phyloP scores from a whole-genome alignment of 2,888 invertebrate genomes.

The Heliothis peltigera region DNA sequence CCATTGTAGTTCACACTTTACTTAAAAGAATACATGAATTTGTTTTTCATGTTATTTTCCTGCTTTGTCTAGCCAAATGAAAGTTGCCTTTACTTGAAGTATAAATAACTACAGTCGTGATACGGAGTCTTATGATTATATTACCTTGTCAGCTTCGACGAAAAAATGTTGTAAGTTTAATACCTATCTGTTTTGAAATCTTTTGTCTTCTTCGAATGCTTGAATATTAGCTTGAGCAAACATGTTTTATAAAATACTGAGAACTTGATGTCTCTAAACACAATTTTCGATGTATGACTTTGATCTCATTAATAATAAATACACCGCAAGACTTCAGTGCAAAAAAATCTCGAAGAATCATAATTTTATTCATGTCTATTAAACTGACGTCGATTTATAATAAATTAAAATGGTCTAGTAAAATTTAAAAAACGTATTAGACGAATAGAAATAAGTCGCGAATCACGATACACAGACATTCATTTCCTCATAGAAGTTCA shows the following conservation, averaged over 20 bases:
- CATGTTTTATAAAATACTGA: not conserved
- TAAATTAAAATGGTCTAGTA: constrained; percentile 24
- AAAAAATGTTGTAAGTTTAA: not conserved
- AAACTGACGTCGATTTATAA: constrained; percentile 30
- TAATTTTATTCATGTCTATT: constrained; percentile 29
- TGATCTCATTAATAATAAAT: constrained; percentile 18
- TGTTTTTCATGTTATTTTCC: constrained; percentile 33
- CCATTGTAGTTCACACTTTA: constrained; percentile 49
- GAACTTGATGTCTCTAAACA: constrained; percentile 16
- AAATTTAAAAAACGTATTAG: constrained; percentile 20
- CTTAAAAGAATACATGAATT: constrained; percentile 44
- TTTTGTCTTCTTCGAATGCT: constrained; percentile 5
- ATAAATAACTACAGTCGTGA: not conserved
- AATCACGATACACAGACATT: constrained; percentile 9
- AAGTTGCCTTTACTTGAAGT: constrained; percentile 15
- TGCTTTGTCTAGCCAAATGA: constrained; percentile 22
- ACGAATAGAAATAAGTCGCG: constrained; percentile 27
- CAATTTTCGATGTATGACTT: constrained; percentile 19
- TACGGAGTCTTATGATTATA: not conserved
- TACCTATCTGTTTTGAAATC: not conserved
- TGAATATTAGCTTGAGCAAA: not conserved
- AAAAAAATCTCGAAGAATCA: constrained; percentile 24
- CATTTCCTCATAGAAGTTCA: constrained; percentile 4
- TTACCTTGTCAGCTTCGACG: constrained; percentile 15
- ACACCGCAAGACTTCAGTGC: constrained; percentile 6